These are phyloP conservation scores for Catharus minimus DNA, from an alignment of 2,113 vertebrate species.

Conservation along the genomic window DNA sequence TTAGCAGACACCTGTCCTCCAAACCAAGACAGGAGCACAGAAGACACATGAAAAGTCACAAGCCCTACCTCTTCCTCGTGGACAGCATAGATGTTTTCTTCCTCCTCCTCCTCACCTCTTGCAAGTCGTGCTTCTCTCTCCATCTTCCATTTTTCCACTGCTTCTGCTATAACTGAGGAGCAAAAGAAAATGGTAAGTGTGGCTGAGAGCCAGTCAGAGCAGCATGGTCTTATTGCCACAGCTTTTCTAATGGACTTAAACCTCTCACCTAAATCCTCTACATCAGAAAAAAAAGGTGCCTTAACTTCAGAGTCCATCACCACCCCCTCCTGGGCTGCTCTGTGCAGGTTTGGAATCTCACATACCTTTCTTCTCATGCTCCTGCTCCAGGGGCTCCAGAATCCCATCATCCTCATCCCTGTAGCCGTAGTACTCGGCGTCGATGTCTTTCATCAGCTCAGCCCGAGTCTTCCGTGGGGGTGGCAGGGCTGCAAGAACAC, in stretches of 20 bases:
- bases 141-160: constrained; percentile 86
- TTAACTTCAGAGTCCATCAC: not conserved
- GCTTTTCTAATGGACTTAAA: not conserved
- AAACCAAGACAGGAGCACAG: not conserved
- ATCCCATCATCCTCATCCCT: constrained; percentile 95
- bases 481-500: constrained; percentile 77
- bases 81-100: constrained; percentile 89
- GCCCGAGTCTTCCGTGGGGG: constrained; percentile 89
- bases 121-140: constrained; percentile 83
- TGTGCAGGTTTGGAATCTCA: not conserved
- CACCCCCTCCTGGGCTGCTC: not conserved
- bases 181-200: not conserved
- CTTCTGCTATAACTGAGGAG: constrained; percentile 80
- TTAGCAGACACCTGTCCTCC: no score
- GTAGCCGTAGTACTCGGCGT: constrained; percentile 96
- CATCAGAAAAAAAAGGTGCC: rapidly evolving
- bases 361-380: constrained; percentile 88
- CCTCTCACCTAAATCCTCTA: not conserved
- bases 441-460: constrained; percentile 96
- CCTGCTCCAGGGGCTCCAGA: constrained; percentile 89
- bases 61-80: constrained; percentile 81
- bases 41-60: not conserved
- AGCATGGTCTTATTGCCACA: not conserved
- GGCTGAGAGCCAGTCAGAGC: not conserved
- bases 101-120: constrained; percentile 83